Conservation (phyloP, 2,888 invertebrate species). For the Drosophila planitibia region DNA sequence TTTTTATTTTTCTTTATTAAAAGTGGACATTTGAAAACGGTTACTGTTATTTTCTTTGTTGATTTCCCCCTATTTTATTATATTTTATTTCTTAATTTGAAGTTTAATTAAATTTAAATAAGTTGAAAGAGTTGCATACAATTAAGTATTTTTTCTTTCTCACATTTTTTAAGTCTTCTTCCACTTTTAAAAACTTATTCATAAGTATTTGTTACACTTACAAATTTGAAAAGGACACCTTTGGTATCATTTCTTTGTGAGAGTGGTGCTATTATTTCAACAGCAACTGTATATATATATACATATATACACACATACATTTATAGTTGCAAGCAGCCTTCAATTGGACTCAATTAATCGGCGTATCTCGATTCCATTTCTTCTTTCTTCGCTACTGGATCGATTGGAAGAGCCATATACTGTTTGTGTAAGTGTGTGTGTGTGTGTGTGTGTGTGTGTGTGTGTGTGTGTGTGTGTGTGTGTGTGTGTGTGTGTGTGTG, state of each 20-base stretch:
- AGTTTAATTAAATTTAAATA: neutral
- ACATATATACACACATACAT: neutral
- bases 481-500: neutral
- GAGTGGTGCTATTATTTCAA: neutral
- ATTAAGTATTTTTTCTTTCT: neutral
- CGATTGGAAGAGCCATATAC: slow-evolving; percentile 28
- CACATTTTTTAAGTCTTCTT: neutral
- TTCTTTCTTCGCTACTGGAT: slow-evolving; percentile 3
- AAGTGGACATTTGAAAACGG: neutral
- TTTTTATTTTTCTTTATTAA: neutral
- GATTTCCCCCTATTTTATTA: neutral
- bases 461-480: neutral
- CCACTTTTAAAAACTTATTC: neutral
- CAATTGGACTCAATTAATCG: slow-evolving; percentile 68
- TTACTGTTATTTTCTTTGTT: neutral
- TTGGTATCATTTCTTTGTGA: neutral
- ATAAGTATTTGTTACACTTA: neutral
- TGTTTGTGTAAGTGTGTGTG: slow-evolving; percentile 8
- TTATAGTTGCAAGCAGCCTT: slow-evolving; percentile 23
- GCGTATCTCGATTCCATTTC: slow-evolving; percentile 36
- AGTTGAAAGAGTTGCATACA: neutral
- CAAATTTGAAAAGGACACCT: neutral
- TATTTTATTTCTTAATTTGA: neutral
- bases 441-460: neutral
- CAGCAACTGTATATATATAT: neutral